Conservation (phyloP, 2,888 invertebrate species). For the Epistrophella euchroma region DNA sequence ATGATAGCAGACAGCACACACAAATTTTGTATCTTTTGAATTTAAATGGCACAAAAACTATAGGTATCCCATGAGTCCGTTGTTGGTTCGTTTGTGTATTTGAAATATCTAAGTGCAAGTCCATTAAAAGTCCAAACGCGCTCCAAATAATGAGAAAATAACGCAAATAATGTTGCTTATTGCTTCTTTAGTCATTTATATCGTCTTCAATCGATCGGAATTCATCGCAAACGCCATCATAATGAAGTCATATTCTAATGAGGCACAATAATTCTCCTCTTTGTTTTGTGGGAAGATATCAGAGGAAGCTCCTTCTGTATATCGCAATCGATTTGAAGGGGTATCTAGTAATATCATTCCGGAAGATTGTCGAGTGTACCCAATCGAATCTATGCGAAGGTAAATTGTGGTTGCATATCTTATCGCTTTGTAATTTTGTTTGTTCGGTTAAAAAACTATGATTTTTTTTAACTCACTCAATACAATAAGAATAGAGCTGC, state of each 20-base stretch:
- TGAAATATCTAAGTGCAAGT: constrained; percentile 68
- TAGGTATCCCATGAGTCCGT: constrained; percentile 36
- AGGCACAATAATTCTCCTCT: constrained; percentile 18
- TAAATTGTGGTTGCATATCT: not conserved
- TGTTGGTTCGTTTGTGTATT: constrained; percentile 1
- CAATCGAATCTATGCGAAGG: constrained; percentile 31
- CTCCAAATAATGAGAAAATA: constrained; percentile 72
- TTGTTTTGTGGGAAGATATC: not conserved
- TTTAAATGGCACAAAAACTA: constrained; percentile 36
- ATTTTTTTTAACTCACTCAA: too few species aligned
- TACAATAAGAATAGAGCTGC: too few species aligned
- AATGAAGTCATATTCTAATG: constrained; percentile 68
- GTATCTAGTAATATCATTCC: constrained; percentile 18
- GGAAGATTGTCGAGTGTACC: constrained; percentile 46
- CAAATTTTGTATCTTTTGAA: constrained; percentile 17
- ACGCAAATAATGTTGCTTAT: constrained; percentile 67
- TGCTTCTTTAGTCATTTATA: constrained; percentile 24
- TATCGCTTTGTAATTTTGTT: not conserved
- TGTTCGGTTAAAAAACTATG: not conserved
- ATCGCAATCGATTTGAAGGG: too few species aligned
- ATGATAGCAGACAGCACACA: constrained; percentile 9
- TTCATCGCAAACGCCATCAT: constrained; percentile 43
- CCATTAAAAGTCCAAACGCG: constrained; percentile 75
- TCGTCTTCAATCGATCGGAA: constrained; percentile 62
- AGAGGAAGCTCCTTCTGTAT: too few species aligned